phyloP scores from a whole-genome alignment of 2,797 vertebrate genomes.

The Microctenopoma stevenorrisi region DNA sequence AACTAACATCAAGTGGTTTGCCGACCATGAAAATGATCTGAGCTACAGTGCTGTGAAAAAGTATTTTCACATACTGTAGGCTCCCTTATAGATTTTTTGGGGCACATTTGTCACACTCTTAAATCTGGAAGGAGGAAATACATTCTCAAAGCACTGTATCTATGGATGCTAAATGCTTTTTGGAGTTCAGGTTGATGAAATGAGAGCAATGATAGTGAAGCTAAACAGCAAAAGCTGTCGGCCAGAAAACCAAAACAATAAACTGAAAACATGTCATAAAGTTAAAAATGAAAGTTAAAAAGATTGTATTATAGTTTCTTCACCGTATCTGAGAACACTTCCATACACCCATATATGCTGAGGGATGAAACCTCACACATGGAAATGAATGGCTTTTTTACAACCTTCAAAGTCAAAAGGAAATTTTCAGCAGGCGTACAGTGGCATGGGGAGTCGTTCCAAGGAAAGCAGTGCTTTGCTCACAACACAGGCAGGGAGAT shows the following conservation, averaged over 20 bases:
- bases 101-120: no score
- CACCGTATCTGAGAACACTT: constrained; percentile 16
- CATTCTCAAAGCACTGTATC: no score
- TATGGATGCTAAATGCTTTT: not conserved
- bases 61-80: no score
- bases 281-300: not conserved
- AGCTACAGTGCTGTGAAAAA: no score
- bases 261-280: no score
- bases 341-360: not conserved
- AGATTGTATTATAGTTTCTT: constrained; percentile 6
- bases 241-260: not conserved
- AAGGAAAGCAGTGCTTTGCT: constrained; percentile 61
- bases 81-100: no score
- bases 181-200: not conserved
- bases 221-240: not conserved
- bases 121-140: no score
- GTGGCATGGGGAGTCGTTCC: constrained; percentile 48
- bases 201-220: not conserved
- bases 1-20: no score
- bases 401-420: constrained; percentile 58
- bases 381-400: constrained; percentile 46
- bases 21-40: no score
- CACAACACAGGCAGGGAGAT: constrained; percentile 66
- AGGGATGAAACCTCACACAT: constrained; percentile 8
- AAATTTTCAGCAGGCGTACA: constrained; percentile 39